Percentiles rank a stretch among this genome's conserved stretches.
Evolutionary conservation across 2,888 invertebrate genomes (phyloP).

Genomic region (Onthophagus sagittarius): DNA sequence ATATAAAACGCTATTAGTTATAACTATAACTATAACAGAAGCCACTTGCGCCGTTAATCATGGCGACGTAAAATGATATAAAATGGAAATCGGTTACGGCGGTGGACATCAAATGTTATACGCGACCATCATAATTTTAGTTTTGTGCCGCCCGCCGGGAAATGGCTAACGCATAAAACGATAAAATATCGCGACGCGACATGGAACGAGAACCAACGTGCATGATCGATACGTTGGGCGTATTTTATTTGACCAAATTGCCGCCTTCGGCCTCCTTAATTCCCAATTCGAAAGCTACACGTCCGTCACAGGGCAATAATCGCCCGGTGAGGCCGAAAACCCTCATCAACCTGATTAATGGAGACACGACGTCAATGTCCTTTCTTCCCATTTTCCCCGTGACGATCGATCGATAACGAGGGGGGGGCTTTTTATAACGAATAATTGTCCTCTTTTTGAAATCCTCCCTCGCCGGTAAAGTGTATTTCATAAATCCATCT

Average conservation of each 20-base stretch:
- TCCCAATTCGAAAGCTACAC: neutral
- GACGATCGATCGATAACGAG: neutral
- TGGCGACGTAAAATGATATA: neutral
- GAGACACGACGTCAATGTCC: slow-evolving; percentile 1
- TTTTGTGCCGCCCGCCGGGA: neutral
- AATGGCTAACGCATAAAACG: neutral
- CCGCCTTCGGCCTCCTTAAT: neutral
- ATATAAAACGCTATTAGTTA: neutral
- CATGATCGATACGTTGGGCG: neutral
- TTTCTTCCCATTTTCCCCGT: neutral
- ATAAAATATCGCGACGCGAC: neutral
- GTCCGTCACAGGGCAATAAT: neutral
- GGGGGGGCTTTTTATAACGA: neutral
- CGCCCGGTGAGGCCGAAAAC: neutral
- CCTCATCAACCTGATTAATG: slow-evolving; percentile 13
- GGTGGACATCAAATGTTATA: neutral
- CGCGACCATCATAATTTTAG: neutral
- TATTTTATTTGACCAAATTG: neutral
- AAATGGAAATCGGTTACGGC: neutral
- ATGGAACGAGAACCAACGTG: neutral
- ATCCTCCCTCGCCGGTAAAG: neutral
- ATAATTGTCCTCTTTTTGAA: neutral
- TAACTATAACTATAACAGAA: neutral
- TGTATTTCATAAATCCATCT: neutral
- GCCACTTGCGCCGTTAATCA: neutral